Percentiles rank a stretch among this genome's conserved stretches.
These are phyloP conservation scores for Mionectes macconnelli DNA, from an alignment of 2,113 vertebrate species.

Conservation along the genomic window DNA sequence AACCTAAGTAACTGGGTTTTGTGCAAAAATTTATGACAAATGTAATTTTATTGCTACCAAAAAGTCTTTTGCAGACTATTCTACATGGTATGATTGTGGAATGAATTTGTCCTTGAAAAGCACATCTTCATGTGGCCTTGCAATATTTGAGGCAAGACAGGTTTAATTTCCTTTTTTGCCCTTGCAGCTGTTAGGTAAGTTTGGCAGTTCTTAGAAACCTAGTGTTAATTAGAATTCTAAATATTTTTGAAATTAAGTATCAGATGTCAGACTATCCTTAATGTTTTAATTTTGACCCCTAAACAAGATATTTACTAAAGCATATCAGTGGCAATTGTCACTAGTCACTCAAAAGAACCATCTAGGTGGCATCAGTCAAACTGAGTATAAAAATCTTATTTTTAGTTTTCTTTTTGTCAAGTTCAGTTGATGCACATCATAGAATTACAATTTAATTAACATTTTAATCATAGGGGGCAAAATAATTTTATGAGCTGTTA, in stretches of 20 bases:
- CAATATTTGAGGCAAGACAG: not conserved
- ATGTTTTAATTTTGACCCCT: not conserved
- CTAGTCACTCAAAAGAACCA: not conserved
- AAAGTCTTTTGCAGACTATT: not conserved
- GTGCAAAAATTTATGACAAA: not conserved
- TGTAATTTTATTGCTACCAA: not conserved
- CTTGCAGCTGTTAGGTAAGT: not conserved
- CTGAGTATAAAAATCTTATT: not conserved
- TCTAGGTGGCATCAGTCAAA: not conserved
- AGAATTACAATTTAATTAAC: slow-evolving; percentile 32
- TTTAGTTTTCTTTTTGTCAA: not conserved
- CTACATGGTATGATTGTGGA: not conserved
- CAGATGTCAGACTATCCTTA: not conserved
- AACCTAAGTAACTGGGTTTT: not conserved
- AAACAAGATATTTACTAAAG: not conserved
- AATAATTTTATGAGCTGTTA: not conserved
- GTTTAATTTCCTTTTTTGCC: not conserved
- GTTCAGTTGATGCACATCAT: not conserved
- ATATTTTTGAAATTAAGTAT: not conserved
- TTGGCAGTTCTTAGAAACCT: not conserved
- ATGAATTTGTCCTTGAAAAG: not conserved
- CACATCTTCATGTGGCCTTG: not conserved
- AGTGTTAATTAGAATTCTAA: not conserved
- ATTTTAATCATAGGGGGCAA: not conserved
- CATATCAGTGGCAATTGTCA: not conserved